A percentile compares a stretch with the other conserved stretches of the same genome.
Conservation (phyloP, 2,113 vertebrate species). For the Tragulus kanchil region DNA sequence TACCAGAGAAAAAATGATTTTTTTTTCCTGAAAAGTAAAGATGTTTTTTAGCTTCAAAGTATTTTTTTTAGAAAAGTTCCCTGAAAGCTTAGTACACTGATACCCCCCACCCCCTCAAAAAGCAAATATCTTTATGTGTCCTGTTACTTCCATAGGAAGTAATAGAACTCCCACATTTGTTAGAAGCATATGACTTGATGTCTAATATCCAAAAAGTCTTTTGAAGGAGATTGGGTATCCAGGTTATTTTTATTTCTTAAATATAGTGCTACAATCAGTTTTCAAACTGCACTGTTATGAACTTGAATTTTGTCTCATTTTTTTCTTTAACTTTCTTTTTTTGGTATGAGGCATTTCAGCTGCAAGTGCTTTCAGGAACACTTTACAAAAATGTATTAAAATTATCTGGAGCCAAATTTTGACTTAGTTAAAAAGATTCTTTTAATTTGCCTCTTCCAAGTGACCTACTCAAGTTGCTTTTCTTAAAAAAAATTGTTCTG, state of each 20-base stretch:
- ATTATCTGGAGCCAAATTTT: constrained; percentile 49
- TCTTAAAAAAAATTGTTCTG: neutral
- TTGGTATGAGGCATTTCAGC: neutral
- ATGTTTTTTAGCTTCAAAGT: constrained; percentile 45
- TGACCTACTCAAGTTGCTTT: constrained; percentile 51
- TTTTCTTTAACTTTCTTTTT: neutral
- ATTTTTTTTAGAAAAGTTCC: constrained; percentile 61
- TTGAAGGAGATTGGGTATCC: constrained; percentile 44
- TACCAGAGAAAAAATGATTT: neutral
- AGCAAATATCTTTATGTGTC: constrained; percentile 30
- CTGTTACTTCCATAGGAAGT: constrained; percentile 63
- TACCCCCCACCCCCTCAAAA: neutral
- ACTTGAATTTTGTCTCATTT: neutral
- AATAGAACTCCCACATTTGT: constrained; percentile 58
- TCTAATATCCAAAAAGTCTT: constrained; percentile 52
- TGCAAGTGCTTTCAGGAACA: constrained; percentile 39
- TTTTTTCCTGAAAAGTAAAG: constrained; percentile 57
- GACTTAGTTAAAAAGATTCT: constrained; percentile 69
- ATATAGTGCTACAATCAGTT: neutral
- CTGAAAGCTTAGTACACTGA: constrained; percentile 12
- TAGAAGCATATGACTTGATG: constrained; percentile 46
- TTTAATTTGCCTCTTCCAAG: constrained; percentile 65
- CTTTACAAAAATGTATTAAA: constrained; percentile 62
- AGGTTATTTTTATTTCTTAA: constrained; percentile 65
- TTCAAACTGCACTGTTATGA: neutral